Conservation (phyloP, 2,113 vertebrate species). For the Calidris pugnax region DNA sequence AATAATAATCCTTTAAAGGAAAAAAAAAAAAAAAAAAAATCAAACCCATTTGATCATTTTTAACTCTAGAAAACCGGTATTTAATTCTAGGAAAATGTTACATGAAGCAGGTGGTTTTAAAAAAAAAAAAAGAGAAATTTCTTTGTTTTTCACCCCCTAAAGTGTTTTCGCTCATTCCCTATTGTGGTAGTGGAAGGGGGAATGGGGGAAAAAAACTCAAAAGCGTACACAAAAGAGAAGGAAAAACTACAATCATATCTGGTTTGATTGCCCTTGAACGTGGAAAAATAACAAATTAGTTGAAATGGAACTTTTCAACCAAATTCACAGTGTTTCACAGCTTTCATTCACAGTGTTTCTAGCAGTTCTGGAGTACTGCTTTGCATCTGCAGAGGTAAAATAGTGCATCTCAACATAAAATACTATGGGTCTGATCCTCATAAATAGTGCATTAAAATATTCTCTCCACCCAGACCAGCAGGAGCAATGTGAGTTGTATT, state of each 20-base stretch:
- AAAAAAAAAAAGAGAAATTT: background rate
- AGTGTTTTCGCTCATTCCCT: background rate
- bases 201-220: background rate
- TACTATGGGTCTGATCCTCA: background rate
- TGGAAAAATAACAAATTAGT: background rate
- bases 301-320: background rate
- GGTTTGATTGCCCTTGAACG: background rate
- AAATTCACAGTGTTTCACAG: background rate
- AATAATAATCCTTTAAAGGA: background rate
- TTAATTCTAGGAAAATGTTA: background rate
- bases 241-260: background rate
- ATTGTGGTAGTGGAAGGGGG: background rate
- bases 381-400: background rate
- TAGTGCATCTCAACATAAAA: background rate
- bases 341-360: background rate
- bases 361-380: background rate
- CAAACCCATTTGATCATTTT: background rate
- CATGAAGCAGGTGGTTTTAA: background rate
- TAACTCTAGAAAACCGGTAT: background rate
- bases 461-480: background rate
- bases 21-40: background rate
- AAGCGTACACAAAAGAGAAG: background rate
- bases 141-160: background rate
- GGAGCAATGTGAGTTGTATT: background rate
- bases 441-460: fast-evolving